phyloP scores from a whole-genome alignment of 2,888 invertebrate genomes.

The Apamea crenata region DNA sequence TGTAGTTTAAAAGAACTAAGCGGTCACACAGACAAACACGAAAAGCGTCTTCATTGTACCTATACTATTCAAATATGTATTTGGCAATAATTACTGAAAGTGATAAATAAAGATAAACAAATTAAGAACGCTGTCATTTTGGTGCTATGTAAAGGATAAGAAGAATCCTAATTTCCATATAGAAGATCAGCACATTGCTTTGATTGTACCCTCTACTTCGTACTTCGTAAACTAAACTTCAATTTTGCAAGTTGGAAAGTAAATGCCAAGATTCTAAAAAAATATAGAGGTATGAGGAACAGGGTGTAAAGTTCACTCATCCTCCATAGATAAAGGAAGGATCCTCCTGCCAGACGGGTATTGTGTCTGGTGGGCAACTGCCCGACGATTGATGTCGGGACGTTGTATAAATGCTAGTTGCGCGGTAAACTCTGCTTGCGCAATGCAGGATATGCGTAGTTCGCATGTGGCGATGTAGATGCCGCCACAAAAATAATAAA shows the following conservation, averaged over 20 bases:
- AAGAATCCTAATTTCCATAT: too few species aligned
- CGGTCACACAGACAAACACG: not conserved
- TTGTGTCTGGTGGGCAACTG: too few species aligned
- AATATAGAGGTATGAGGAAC: not conserved
- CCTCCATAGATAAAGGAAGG: not conserved
- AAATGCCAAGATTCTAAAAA: not conserved
- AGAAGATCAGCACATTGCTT: not conserved
- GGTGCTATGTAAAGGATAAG: not conserved
- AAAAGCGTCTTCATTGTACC: not conserved
- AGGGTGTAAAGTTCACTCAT: not conserved
- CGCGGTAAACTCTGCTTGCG: not conserved
- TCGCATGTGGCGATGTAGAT: too few species aligned
- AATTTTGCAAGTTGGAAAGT: not conserved
- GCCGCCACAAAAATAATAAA: not conserved
- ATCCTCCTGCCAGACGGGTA: not conserved
- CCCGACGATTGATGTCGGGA: not conserved
- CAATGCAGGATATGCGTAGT: not conserved
- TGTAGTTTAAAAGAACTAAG: not conserved
- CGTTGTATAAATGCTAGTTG: not conserved
- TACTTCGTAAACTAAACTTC: not conserved
- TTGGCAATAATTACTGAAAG: not conserved
- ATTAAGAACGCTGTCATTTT: too few species aligned
- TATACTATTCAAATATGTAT: not conserved
- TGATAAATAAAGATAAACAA: not conserved
- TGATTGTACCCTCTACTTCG: not conserved